A percentile compares a stretch with the other conserved stretches of the same genome.
These are phyloP conservation scores for Hecatera dysodea DNA, from an alignment of 2,888 invertebrate genomes.

Conservation along the genomic window DNA sequence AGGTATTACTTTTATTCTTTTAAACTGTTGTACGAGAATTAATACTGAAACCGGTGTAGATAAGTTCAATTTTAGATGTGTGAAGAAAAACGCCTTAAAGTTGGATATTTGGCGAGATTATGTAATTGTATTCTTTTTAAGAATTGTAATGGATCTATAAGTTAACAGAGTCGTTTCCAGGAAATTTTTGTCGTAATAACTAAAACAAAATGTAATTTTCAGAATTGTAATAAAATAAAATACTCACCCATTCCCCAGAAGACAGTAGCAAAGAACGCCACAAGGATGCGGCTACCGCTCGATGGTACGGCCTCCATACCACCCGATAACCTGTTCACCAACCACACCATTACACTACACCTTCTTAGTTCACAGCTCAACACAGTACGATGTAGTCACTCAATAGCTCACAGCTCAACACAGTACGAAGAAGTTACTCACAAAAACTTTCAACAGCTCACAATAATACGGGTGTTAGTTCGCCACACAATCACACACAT, in stretches of 20 bases:
- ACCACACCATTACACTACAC: conserved; percentile 60
- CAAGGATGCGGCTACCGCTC: conserved; percentile 84
- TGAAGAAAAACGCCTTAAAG: neutral
- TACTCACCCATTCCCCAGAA: conserved; percentile 89
- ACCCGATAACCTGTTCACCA: conserved; percentile 75
- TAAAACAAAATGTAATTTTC: neutral
- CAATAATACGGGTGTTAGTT: conserved; percentile 74
- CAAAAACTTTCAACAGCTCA: conserved; percentile 49
- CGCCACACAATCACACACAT: conserved; percentile 80
- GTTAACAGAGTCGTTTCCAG: neutral
- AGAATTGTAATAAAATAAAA: neutral
- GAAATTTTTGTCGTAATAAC: neutral
- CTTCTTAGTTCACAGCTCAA: conserved; percentile 58
- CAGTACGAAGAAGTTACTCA: conserved; percentile 53
- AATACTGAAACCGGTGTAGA: neutral
- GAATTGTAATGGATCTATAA: neutral
- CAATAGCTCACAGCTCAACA: conserved; percentile 51
- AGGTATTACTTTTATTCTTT: neutral
- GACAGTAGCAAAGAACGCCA: conserved; percentile 86
- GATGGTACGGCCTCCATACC: conserved; percentile 85
- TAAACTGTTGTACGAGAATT: conserved; percentile 1
- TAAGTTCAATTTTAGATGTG: neutral
- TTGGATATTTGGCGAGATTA: neutral
- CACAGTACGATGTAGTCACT: conserved; percentile 54
- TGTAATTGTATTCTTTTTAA: neutral